Evolutionary conservation across 1,140 invertebrate genomes (phyloP), one percentile per base, ranked within the genome.

Genomic region (Hylaeus volcanicus): DNA sequence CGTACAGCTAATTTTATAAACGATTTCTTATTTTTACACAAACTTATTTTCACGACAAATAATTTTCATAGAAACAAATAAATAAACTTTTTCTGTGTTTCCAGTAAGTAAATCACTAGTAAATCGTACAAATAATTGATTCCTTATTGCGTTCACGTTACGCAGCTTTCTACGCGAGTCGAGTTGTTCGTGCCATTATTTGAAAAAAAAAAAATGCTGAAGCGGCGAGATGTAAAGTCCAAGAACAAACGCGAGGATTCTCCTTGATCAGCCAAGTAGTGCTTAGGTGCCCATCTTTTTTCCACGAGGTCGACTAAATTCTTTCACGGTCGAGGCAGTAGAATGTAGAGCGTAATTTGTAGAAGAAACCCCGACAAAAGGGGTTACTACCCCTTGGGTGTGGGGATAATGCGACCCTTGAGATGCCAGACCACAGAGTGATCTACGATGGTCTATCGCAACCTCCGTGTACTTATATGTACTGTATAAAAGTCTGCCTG

Each of bases 321-420:
- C 89, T 91, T 91, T 82, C 74, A 78, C 83, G 85, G 78, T 84
- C 84, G 82, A 74, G 79, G 78, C 73, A 81, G 80, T 82, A 72
- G 79, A 53, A 86, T 72, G 76, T 86, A 71, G 74, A 84, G 87
- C 84, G 89, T 91, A 92, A 92, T 92, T 92, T 92, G 91, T 90
- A 84, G 90, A 89, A 91, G 90, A 90, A 90, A 85, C 81, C 87
- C 86, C 82, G 68, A 87, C 88, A 92, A 92, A 92, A 92, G 92
- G 91, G 91, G 91, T 92, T 91, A 85, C 66, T 84, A 60, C 76
- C 81, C 74, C 64, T 63, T 55, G 74, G 66, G 78, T 74, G 78
- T 81, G 86, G 86, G 86, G 88, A 89, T 92, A 92, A 92, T 92
- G 89, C 83, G 91, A 92, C 92, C 92, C 92, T 85, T 91, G 92